Conservation (phyloP, 64 coral and sea anemone genomes). For the Orbicella faveolata region DNA sequence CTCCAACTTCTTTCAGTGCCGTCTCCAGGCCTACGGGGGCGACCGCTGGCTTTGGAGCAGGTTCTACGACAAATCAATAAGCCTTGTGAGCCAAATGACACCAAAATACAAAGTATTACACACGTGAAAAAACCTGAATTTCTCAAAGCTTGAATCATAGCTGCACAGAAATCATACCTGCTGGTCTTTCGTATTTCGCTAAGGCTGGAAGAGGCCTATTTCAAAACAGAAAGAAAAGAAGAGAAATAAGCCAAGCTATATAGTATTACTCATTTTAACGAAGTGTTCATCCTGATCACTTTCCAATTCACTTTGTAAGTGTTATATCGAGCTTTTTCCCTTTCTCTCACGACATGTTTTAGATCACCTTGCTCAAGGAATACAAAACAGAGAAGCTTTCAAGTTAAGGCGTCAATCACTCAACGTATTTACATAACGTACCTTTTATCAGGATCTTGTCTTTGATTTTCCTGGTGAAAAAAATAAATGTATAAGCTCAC, state of each 20-base stretch:
- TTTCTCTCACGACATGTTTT: too few relatives aligned
- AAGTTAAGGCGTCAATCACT: background rate
- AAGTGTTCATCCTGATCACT: too few relatives aligned
- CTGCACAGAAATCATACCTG: constrained; percentile 2
- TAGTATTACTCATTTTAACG: background rate
- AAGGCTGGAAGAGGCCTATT: constrained; percentile 23
- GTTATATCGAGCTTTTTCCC: too few relatives aligned
- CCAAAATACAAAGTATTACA: background rate
- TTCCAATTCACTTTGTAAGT: too few relatives aligned
- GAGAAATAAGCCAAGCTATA: background rate
- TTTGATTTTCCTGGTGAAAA: constrained; percentile 12
- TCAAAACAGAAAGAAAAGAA: background rate
- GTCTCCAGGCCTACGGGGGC: constrained; percentile 90
- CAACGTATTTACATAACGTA: background rate
- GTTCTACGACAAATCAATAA: background rate
- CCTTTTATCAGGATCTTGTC: constrained; percentile 37
- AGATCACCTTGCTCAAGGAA: background rate
- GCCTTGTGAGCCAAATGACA: background rate
- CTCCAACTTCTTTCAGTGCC: constrained; percentile 96
- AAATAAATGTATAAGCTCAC: background rate
- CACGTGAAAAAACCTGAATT: background rate
- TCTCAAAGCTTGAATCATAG: background rate
- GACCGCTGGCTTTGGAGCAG: constrained; percentile 58
- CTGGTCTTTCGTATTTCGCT: constrained; percentile 30
- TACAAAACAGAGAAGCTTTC: background rate